Evolutionary conservation across 92 coral and sea anemone genomes (phyloP).

Genomic region (Palythoa grandis): DNA sequence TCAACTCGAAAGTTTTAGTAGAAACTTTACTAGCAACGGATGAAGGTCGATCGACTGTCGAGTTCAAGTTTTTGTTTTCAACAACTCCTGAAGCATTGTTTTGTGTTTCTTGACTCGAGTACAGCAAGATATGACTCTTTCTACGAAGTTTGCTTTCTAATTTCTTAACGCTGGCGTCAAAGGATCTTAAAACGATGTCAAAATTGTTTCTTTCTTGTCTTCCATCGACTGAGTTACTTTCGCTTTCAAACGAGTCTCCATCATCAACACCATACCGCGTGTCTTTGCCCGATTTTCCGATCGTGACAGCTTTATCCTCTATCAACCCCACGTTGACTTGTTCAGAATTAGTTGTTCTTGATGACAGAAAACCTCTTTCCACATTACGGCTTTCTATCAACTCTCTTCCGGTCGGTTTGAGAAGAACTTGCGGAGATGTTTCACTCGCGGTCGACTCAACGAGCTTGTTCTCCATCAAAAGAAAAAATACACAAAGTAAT

Average conservation of each 20-base stretch:
- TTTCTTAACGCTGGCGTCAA: conserved; percentile 26
- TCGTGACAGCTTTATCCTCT: conserved; percentile 3
- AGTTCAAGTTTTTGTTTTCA: background rate
- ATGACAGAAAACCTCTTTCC: conserved; percentile 12
- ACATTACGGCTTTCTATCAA: background rate
- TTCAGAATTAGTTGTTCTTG: background rate
- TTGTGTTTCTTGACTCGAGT: background rate
- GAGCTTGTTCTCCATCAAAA: background rate
- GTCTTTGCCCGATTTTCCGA: conserved; percentile 5
- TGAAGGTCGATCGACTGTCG: background rate
- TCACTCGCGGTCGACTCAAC: conserved; percentile 10
- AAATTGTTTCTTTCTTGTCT: conserved; percentile 7
- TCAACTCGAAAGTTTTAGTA: background rate
- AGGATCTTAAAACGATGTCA: background rate
- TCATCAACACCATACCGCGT: conserved; percentile 30
- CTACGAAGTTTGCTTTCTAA: background rate
- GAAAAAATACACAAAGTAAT: background rate
- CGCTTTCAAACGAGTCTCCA: conserved; percentile 23
- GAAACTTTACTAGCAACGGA: background rate
- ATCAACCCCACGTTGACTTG: conserved; percentile 2
- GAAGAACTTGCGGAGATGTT: conserved; percentile 5
- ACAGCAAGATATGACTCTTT: background rate
- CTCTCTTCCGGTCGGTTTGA: background rate
- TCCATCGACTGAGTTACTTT: conserved; percentile 30
- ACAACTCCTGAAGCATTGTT: background rate